Percentiles rank a stretch among this genome's conserved stretches.
Evolutionary conservation across 2,888 invertebrate genomes (phyloP).

Genomic region (Dynastes maya): DNA sequence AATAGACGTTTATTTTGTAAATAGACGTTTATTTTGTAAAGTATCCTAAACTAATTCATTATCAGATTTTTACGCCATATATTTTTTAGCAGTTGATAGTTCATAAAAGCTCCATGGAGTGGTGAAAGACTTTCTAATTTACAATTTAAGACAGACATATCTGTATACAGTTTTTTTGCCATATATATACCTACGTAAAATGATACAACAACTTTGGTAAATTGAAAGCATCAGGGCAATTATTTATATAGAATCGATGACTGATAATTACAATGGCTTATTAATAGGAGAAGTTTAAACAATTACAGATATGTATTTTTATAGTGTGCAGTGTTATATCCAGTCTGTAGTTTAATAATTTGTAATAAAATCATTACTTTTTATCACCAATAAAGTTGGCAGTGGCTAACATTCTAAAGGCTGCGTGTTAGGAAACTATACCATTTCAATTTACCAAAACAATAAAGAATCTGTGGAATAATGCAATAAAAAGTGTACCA

Average conservation of each 20-base stretch:
- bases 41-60: slow-evolving; percentile 13
- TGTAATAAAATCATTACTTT: not conserved
- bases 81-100: not conserved
- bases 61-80: not conserved
- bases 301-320: slow-evolving; percentile 9
- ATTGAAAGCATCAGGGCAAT: slow-evolving; percentile 15
- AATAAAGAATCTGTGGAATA: not conserved
- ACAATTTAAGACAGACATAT: not conserved
- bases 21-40: not conserved
- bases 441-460: slow-evolving; percentile 16
- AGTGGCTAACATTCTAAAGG: slow-evolving; percentile 10
- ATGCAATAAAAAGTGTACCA: not conserved
- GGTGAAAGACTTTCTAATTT: no score
- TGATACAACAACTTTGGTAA: not conserved
- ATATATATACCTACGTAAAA: not conserved
- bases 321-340: not conserved
- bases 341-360: not conserved
- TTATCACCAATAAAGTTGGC: slow-evolving; percentile 25
- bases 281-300: not conserved
- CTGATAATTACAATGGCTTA: not conserved
- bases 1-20: not conserved
- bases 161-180: not conserved
- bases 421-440: not conserved
- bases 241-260: not conserved
- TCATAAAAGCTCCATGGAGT: no score